Base-by-base conservation (phyloP, 2,113 vertebrate species). In the Herpailurus yagouaroundi region DNA sequence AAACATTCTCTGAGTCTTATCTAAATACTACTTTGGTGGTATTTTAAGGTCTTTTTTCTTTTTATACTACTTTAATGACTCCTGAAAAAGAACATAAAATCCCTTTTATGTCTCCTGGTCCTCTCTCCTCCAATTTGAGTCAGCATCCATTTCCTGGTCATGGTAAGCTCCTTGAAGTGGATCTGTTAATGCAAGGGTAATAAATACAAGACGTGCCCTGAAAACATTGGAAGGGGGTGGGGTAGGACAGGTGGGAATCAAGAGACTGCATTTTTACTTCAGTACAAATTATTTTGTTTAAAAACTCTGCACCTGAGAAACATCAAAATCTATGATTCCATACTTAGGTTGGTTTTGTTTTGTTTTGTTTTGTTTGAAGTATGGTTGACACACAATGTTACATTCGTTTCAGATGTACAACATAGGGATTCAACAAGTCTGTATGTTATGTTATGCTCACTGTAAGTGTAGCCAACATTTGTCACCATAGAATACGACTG, bases 1-100 rank as follows among this genome's bases (percentile, higher is more conserved):
- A 74, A 84, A 79, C 38, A 81, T 94, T 74, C 81, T 79, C 80
- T 48, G 80, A 82, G 69, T 83, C 96, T 57, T 80, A 80, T 41
- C 97, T 97, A 97, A 97, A 95, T 91, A 97, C 63, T 85, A 89
- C 87, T 87, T 95, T 97, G 85, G 41, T 96, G 93, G 77, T 89
- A 94, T 97, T 94, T 98, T 89, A 97, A 97, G 90, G 36, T 86
- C 52, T 91, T 88, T 77, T 79, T 91, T 96, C 94, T 85, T 97
- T 96, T 96, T 84, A 97, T 55, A 45, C 94, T 94, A 95, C 86
- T 97, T 98, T 98, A 98, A 98, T 97, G 98, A 98, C 96, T 97
- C 93, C 94, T 97, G 94, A 92, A 98, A 98, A 97, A 97, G 98
- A 98, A 98, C 98, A 98, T 98, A 98, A 98, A 98, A 98, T 98